Base-by-base conservation (phyloP, 2,888 invertebrate genomes). In the Invenusta paracnida region DNA sequence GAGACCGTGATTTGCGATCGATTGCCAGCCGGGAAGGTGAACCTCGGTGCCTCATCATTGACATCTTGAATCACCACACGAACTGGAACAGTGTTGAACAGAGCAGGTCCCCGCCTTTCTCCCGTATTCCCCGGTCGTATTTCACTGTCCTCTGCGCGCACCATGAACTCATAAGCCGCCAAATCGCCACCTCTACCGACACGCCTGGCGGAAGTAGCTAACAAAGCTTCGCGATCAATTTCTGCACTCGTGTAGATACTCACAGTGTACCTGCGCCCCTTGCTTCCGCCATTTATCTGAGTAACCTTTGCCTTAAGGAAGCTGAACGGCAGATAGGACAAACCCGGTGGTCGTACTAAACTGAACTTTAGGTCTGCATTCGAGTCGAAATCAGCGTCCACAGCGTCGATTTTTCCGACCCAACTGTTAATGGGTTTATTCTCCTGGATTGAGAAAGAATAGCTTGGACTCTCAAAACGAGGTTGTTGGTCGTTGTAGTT, bases 401-500 rank as follows among this genome's bases (percentile, higher is more conserved):
- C 1, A 1, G 66, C 84, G 17, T 2, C 11, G 1, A 84, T 84
- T 2, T 2, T 84, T 11, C 66, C 84, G 2, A 84, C 84, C 11
- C 17, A 30, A 2, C 13, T 28, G n/a, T 67, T 67, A 1, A 1
- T 67, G 17, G 84, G 84, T 28, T 1, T 27, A 25, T 84, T 84
- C 23, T 84, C 84, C 2, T 5, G 23, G 25, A 84, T 30, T 1
- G 29, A 67, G 81, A 30, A 84, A 25, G 11, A 23, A 29, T 85
- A 85, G 1, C 28, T n/a, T 13, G 5, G 1, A 5, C 25, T 11
- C 1, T 25, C 81, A 29, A 85, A 85, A 25, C 79, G 48, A 17
- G 85, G 85, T n/a, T 48, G 28, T n/a, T 85, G 85, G 29, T 85
- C 85, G 29, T 85, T 85, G 67, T 84, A 85, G 67, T 85, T 81